Evolutionary conservation across 2,113 vertebrate genomes (phyloP).

Genomic region (Clinocottus analis): DNA sequence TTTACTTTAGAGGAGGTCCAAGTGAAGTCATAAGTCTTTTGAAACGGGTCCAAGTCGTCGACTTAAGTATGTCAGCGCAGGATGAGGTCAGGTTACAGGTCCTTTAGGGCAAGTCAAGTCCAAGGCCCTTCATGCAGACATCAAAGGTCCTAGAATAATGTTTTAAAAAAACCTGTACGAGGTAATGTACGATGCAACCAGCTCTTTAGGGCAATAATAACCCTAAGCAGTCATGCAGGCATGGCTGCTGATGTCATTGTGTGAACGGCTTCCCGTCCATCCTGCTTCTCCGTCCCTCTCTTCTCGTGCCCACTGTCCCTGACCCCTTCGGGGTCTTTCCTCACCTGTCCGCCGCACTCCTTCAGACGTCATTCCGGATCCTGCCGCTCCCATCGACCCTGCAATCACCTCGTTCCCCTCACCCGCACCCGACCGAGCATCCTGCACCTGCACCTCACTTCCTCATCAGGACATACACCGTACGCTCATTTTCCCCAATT

Average conservation of each 20-base stretch:
- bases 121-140: background rate
- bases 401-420: background rate
- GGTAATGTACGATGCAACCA: background rate
- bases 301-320: no score
- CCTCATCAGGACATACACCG: background rate
- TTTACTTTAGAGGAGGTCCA: background rate
- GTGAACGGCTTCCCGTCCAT: background rate
- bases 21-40: background rate
- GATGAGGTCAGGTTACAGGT: background rate
- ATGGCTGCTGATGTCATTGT: background rate
- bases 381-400: background rate
- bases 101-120: background rate
- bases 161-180: background rate
- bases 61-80: background rate
- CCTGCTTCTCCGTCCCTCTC: no score
- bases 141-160: background rate
- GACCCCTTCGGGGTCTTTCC: background rate
- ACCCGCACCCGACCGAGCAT: no score
- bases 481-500: background rate
- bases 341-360: background rate
- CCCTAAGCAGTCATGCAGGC: no score
- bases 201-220: background rate
- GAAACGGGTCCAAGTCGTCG: constrained; percentile 1
- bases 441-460: background rate
- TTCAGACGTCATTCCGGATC: background rate